Conservation (phyloP, 2,797 vertebrate genomes). For the Trachops cirrhosus region DNA sequence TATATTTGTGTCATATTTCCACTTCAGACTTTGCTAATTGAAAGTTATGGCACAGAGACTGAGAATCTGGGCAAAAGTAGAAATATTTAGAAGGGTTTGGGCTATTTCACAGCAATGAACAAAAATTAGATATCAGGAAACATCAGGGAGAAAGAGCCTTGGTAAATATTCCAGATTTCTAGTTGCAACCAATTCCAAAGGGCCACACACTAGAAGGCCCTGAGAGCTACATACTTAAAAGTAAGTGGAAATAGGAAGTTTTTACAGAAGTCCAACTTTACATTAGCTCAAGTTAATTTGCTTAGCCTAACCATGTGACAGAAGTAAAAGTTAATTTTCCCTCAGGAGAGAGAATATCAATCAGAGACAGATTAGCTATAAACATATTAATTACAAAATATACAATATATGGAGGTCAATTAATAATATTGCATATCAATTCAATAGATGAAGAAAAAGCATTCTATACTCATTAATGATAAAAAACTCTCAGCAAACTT, state of each 20-base stretch:
- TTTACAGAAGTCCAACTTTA: background rate
- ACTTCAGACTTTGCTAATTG: background rate
- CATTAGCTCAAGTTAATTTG: background rate
- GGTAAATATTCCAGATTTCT: background rate
- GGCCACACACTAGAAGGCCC: background rate
- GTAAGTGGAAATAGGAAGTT: background rate
- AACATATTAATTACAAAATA: background rate
- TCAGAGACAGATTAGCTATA: background rate
- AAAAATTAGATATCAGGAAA: background rate
- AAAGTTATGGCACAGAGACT: background rate
- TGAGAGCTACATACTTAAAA: background rate
- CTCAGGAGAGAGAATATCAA: background rate
- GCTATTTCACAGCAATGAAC: background rate
- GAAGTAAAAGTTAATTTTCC: background rate
- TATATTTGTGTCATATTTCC: background rate
- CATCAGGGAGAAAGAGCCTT: background rate
- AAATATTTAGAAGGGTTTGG: background rate
- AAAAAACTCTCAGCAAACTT: background rate
- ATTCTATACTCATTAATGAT: background rate
- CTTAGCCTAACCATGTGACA: background rate
- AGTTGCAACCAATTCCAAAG: background rate
- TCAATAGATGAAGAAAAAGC: background rate
- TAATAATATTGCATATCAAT: background rate
- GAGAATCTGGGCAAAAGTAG: background rate
- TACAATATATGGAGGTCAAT: background rate